Evolutionary conservation across 2,113 vertebrate genomes (phyloP).

Genomic region (Dasyprocta punctata): DNA sequence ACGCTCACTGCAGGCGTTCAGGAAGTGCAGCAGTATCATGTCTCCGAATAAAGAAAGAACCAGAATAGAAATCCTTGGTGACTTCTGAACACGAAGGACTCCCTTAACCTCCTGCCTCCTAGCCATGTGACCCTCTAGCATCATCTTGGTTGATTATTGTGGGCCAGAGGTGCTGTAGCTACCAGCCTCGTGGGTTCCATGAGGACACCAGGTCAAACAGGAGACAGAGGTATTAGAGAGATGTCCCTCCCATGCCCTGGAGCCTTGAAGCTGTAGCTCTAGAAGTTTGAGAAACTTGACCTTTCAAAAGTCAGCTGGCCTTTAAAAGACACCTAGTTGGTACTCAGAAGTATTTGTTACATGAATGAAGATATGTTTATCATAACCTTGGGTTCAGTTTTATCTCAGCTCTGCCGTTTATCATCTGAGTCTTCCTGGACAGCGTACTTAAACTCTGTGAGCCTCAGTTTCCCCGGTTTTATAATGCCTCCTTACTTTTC

Average conservation of each 20-base stretch:
- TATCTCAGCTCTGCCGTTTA: neutral
- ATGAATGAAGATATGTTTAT: neutral
- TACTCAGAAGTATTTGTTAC: neutral
- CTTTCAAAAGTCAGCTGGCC: neutral
- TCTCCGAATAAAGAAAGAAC: neutral
- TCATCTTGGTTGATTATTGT: neutral
- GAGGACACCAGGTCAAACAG: neutral
- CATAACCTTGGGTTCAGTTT: neutral
- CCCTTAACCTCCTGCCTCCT: neutral
- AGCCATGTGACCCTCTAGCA: too few species aligned
- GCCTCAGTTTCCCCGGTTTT: neutral
- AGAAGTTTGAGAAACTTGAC: neutral
- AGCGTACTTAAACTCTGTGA: neutral
- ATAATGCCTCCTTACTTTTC: neutral
- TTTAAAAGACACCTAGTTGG: neutral
- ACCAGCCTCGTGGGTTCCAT: too few species aligned
- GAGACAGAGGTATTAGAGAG: neutral
- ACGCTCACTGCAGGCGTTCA: neutral
- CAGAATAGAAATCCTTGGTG: neutral
- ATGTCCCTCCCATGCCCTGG: neutral
- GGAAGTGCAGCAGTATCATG: neutral
- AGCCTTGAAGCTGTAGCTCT: neutral
- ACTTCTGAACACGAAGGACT: neutral
- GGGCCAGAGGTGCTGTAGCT: neutral
- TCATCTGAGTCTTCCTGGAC: neutral